Conservation (phyloP, 2,888 invertebrate species). For the Halictus ligatus region DNA sequence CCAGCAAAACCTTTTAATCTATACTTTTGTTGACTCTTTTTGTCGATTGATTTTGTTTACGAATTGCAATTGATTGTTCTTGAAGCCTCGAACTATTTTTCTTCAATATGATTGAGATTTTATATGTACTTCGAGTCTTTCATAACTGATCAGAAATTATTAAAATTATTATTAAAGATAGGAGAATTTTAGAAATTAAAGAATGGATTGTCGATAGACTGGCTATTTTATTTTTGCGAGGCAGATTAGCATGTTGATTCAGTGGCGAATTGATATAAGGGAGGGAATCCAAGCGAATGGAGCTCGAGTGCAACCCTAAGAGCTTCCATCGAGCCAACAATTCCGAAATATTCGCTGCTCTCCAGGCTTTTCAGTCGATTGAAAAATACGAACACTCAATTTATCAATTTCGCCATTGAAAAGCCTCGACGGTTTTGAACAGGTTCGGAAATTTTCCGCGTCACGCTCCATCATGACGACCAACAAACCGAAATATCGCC, state of each 20-base stretch:
- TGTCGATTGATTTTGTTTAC: not conserved
- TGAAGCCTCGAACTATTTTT: not conserved
- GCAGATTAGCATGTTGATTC: not conserved
- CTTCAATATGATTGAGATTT: not conserved
- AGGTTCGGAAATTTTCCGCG: not conserved
- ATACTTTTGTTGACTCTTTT: too few relatives aligned
- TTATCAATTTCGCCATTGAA: constrained; percentile 9
- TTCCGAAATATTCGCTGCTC: not conserved
- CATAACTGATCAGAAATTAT: too few relatives aligned
- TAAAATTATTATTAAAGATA: too few relatives aligned
- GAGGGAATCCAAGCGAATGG: not conserved
- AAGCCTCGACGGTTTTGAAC: not conserved
- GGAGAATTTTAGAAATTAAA: too few relatives aligned
- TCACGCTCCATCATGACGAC: not conserved
- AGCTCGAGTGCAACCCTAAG: not conserved
- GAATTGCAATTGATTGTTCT: not conserved
- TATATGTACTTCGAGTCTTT: not conserved
- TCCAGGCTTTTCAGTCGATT: not conserved
- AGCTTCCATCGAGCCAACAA: not conserved
- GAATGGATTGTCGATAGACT: too few relatives aligned
- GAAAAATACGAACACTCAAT: not conserved
- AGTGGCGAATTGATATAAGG: not conserved
- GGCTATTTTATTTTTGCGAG: not conserved
- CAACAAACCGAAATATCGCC: constrained; percentile 12
- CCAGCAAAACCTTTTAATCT: not conserved